Evolutionary conservation across 2,888 invertebrate species (phyloP), one percentile per base, ranked within the genome.

Genomic region (Labia minor): DNA sequence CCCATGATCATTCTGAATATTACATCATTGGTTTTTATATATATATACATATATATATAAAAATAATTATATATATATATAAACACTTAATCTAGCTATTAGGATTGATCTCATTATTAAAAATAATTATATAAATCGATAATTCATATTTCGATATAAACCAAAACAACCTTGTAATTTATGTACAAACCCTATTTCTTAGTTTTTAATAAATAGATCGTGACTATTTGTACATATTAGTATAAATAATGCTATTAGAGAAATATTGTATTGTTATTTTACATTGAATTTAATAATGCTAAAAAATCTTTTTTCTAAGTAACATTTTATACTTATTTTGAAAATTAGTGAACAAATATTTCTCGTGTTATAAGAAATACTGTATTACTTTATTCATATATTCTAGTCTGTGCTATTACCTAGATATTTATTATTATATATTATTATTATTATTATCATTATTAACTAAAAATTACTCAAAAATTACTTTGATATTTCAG

Each of bases 201-300:
- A 49, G 49, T 49, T 49, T 49, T 49, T 49, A 49, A 49, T n/a
- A n/a, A n/a, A 33, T 49, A 49, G 49, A n/a, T 49, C 49, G 49
- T 49, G 49, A 49, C 2, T 49, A 49, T 8, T 33, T 49, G 49
- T 49, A 49, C 3, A 49, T 49, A 49, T 49, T 49, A 49, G 49
- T 49, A n/a, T n/a, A 49, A 49, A 49, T 49, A 49, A 49, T 49
- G 49, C 49, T 49, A 49, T 49, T 49, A 49, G 49, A 49, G 14
- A 10, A 49, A 49, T 14, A 49, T 49, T 49, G 49, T 49, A 14
- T 49, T 49, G 16, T 49, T 49, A 49, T 49, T 49, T 49, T 49
- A n/a, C 49, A 49, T 49, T 49, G 16, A n/a, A 49, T 49, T 49
- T 26, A 26, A 49, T 8, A 49, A 49, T 49, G n/a, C 49, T 49